Percentiles rank a stretch among this genome's conserved stretches.
phyloP scores from a whole-genome alignment of 2,797 vertebrate genomes.

The Phalanger gymnotis region DNA sequence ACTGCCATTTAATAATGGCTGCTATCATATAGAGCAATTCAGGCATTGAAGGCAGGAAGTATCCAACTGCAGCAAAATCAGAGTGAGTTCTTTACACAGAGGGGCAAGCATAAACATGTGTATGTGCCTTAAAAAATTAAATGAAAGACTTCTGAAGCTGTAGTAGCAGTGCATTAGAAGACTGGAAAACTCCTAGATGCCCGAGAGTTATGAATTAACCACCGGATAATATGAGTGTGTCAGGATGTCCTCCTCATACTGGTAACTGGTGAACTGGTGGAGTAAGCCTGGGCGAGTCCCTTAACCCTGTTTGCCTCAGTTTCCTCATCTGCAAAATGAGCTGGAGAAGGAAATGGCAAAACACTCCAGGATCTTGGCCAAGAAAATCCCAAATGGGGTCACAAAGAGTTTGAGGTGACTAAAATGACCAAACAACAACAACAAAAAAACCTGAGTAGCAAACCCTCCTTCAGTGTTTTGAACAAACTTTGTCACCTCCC shows the following conservation, averaged over 20 bases:
- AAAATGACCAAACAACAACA: not conserved
- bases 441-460: not conserved
- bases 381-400: not conserved
- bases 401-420: not conserved
- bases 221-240: not conserved
- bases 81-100: not conserved
- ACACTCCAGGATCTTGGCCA: not conserved
- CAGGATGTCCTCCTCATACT: not conserved
- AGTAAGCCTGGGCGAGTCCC: not conserved
- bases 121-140: not conserved
- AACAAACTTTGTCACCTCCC: not conserved
- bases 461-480: not conserved
- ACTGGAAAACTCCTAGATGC: not conserved
- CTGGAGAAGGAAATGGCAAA: not conserved
- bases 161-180: not conserved
- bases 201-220: not conserved
- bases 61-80: not conserved
- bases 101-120: not conserved
- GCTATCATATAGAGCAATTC: not conserved
- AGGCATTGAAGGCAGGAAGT: not conserved
- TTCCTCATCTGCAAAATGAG: not conserved
- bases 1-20: not conserved
- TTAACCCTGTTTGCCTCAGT: not conserved
- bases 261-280: not conserved
- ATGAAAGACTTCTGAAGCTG: not conserved